Evolutionary conservation across 2,113 vertebrate species (phyloP).

Genomic region (Pseudorhombus dupliciocellatus): DNA sequence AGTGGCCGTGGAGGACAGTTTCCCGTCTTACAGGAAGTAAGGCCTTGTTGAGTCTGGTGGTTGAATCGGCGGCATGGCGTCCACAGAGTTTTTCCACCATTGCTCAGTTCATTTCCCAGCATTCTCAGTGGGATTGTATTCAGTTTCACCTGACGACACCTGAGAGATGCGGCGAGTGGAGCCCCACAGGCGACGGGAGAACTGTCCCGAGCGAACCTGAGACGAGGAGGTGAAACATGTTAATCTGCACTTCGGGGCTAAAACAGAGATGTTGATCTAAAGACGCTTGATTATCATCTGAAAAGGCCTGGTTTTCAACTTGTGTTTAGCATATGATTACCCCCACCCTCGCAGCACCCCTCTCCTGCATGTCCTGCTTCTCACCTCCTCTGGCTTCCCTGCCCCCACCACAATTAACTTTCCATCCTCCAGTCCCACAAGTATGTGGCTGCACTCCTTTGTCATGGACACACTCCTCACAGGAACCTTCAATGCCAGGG

Average conservation of each 20-base stretch:
- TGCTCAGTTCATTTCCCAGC: slow-evolving; percentile 65
- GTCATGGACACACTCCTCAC: slow-evolving; percentile 92
- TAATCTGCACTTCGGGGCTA: slow-evolving; percentile 43
- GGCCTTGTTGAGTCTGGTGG: slow-evolving; percentile 18
- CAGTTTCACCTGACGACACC: slow-evolving; percentile 92
- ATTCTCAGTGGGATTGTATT: slow-evolving; percentile 86
- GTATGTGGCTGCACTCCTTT: slow-evolving; percentile 94
- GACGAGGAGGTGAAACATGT: slow-evolving; percentile 10
- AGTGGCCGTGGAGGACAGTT: slow-evolving; percentile 43
- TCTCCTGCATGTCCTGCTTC: slow-evolving; percentile 35
- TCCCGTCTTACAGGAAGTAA: slow-evolving; percentile 39
- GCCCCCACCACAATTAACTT: slow-evolving; percentile 97
- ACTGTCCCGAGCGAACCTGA: slow-evolving; percentile 90
- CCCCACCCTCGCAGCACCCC: neutral
- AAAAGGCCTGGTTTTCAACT: slow-evolving; percentile 38
- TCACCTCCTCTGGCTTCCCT: slow-evolving; percentile 93
- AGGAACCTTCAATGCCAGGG: slow-evolving; percentile 89
- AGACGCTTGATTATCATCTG: slow-evolving; percentile 52
- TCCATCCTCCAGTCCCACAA: slow-evolving; percentile 94
- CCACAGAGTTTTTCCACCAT: slow-evolving; percentile 10
- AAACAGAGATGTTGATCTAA: slow-evolving; percentile 20
- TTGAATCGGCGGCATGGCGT: neutral
- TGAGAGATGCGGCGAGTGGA: slow-evolving; percentile 91
- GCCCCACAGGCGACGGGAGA: slow-evolving; percentile 89
- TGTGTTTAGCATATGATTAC: slow-evolving; percentile 47